Evolutionary conservation across 2,888 invertebrate species (phyloP).

Genomic region (Campoplex nolae): DNA sequence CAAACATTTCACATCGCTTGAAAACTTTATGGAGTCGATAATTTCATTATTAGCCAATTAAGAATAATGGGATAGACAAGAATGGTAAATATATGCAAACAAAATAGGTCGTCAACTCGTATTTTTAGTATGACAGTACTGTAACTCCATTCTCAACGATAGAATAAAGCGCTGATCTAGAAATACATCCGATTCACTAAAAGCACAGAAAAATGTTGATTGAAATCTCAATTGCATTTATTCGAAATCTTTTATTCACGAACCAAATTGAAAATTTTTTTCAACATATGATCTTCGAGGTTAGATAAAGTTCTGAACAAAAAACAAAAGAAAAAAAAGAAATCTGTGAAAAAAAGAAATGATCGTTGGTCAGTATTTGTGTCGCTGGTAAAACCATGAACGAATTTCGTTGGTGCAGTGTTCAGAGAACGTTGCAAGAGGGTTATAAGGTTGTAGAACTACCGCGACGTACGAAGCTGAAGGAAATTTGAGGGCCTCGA

Average conservation of each 20-base stretch:
- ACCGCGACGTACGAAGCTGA: conserved; percentile 7
- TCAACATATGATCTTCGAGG: not conserved
- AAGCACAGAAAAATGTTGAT: not conserved
- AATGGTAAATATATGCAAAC: conserved; percentile 6
- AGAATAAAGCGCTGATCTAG: not conserved
- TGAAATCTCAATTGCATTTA: not conserved
- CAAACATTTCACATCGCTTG: conserved; percentile 60
- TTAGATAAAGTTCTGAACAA: not conserved
- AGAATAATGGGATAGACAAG: conserved; percentile 65
- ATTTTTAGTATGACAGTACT: not conserved
- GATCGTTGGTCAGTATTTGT: conserved; percentile 74
- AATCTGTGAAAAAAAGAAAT: not conserved
- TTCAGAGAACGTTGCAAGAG: conserved; percentile 25
- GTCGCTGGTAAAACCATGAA: conserved; percentile 65
- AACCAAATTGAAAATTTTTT: not conserved
- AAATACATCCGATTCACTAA: not conserved
- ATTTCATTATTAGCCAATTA: conserved; percentile 80
- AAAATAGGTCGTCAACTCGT: conserved; percentile 28
- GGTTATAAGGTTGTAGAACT: conserved; percentile 33
- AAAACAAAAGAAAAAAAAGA: not conserved
- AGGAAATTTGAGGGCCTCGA: conserved; percentile 66
- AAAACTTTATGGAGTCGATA: conserved; percentile 79
- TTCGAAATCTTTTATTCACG: not conserved
- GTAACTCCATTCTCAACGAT: no score
- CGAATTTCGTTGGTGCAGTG: conserved; percentile 33